These are phyloP conservation scores for Scylla paramamosain DNA, from an alignment of 1,140 invertebrate genomes.

Conservation along the genomic window DNA sequence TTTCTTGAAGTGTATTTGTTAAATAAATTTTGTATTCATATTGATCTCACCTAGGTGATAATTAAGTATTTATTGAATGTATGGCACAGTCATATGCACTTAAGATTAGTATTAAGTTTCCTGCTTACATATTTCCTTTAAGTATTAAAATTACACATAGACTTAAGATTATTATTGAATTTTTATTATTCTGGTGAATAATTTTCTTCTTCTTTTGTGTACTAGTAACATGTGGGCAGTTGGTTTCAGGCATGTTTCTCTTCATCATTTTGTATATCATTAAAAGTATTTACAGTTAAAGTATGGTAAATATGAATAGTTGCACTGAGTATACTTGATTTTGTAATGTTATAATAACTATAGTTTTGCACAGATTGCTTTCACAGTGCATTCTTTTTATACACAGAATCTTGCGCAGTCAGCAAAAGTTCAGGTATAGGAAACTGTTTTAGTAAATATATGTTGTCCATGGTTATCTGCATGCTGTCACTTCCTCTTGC, in stretches of 20 bases:
- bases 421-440: constrained; percentile 71
- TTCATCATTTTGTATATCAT: neutral
- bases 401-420: constrained; percentile 74
- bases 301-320: constrained; percentile 17
- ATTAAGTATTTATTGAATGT: neutral
- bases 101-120: no score
- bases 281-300: neutral
- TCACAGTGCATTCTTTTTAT: constrained; percentile 65
- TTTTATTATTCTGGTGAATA: neutral
- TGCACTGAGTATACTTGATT: constrained; percentile 23
- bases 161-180: neutral
- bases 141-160: neutral
- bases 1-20: neutral
- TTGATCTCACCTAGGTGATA: neutral
- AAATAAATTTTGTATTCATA: neutral
- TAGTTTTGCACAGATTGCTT: constrained; percentile 29
- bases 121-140: no score
- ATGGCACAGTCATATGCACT: neutral
- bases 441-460: constrained; percentile 54
- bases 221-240: neutral
- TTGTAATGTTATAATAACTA: constrained; percentile 42
- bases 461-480: constrained; percentile 60
- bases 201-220: neutral
- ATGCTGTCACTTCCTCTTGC: constrained; percentile 38
- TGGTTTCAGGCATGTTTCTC: constrained; percentile 11